These are phyloP conservation scores for Atherinomorus stipes DNA, from an alignment of 2,113 vertebrate species.

Conservation along the genomic window DNA sequence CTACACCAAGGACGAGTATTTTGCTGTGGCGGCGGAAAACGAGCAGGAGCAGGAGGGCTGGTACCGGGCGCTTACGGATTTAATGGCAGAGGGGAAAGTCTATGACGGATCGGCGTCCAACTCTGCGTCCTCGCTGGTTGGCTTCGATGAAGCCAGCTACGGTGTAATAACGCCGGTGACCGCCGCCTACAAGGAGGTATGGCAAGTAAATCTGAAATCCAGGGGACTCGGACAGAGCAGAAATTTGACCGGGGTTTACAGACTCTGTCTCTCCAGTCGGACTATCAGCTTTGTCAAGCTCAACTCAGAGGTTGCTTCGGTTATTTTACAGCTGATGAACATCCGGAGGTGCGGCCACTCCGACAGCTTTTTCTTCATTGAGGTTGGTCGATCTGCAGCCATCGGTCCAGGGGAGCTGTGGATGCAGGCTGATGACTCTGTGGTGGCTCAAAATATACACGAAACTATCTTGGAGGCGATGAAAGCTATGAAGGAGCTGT, in stretches of 20 bases:
- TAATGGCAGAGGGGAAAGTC: constrained; percentile 89
- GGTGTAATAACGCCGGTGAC: constrained; percentile 87
- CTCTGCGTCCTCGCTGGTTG: constrained; percentile 84
- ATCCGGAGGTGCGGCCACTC: constrained; percentile 98
- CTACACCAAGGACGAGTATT: constrained; percentile 97
- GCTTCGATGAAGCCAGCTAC: constrained; percentile 88
- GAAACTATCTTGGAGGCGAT: constrained; percentile 98
- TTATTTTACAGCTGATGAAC: constrained; percentile 96
- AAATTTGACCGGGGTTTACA: constrained; percentile 92
- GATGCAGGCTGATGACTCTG: constrained; percentile 98
- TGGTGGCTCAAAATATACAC: constrained; percentile 98
- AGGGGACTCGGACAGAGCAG: constrained; percentile 93
- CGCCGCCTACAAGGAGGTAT: constrained; percentile 93
- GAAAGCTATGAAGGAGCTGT: constrained; percentile 97
- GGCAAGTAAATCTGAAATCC: constrained; percentile 96
- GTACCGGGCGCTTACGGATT: constrained; percentile 90
- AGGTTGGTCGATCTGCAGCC: constrained; percentile 94
- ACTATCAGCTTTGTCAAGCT: constrained; percentile 94
- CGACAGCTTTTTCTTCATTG: constrained; percentile 98
- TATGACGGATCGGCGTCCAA: constrained; percentile 81
- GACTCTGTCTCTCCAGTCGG: constrained; percentile 93
- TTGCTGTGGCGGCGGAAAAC: constrained; percentile 95
- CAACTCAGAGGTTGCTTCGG: constrained; percentile 92
- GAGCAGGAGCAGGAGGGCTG: constrained; percentile 96
- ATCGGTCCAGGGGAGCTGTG: constrained; percentile 98